Evolutionary conservation across 2,113 vertebrate genomes (phyloP).

Genomic region (Cinclus cinclus): DNA sequence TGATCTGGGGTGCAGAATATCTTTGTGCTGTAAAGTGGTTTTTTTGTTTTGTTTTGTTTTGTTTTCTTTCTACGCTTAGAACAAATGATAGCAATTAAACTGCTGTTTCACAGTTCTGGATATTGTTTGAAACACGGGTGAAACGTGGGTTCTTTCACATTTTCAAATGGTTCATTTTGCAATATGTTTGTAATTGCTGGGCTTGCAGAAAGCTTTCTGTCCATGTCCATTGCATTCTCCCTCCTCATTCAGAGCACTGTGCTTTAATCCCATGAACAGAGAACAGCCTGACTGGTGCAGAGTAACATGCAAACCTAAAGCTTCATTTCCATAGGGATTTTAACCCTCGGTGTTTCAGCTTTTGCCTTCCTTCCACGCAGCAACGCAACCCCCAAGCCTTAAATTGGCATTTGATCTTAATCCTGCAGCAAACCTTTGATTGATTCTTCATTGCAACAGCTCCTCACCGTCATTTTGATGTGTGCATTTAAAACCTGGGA

Average conservation of each 20-base stretch:
- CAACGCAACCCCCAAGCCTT: background rate
- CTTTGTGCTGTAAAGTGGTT: background rate
- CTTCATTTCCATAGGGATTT: constrained; percentile 18
- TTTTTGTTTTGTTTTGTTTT: background rate
- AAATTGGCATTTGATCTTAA: background rate
- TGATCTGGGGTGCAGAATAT: background rate
- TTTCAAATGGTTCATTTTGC: background rate
- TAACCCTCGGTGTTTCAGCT: background rate
- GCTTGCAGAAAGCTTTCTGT: constrained; percentile 1
- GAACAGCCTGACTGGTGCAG: constrained; percentile 72
- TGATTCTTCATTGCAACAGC: background rate
- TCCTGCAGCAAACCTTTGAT: background rate
- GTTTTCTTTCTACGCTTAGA: background rate
- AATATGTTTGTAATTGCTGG: background rate
- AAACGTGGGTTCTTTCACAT: background rate
- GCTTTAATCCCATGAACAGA: background rate
- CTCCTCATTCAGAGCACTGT: background rate
- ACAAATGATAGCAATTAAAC: background rate
- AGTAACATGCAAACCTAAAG: constrained; percentile 46
- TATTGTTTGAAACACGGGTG: background rate
- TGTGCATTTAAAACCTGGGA: background rate
- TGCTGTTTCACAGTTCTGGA: background rate
- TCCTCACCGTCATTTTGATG: background rate
- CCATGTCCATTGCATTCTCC: constrained; percentile 2
- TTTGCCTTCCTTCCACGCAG: background rate